A percentile compares a stretch with the other conserved stretches of the same genome.
Evolutionary conservation across 2,113 vertebrate genomes (phyloP).

Genomic region (Bothrops jararaca): DNA sequence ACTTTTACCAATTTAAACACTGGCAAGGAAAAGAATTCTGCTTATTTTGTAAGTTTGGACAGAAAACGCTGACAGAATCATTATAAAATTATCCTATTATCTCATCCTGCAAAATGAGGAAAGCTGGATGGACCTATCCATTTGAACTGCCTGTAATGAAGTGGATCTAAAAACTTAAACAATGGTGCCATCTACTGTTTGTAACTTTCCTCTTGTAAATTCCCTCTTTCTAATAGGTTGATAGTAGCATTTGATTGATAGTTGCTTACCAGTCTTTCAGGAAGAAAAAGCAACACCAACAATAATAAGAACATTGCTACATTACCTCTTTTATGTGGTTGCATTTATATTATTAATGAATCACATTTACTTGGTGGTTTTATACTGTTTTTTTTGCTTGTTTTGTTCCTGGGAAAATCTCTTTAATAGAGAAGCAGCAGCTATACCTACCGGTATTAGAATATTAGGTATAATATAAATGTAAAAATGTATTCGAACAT

Average conservation of each 20-base stretch:
- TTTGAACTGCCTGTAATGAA: neutral
- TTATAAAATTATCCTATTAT: neutral
- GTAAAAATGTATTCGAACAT: neutral
- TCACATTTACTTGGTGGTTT: neutral
- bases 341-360: neutral
- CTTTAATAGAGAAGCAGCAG: neutral
- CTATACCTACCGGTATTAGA: neutral
- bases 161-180: slow-evolving; percentile 7
- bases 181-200: slow-evolving; percentile 60
- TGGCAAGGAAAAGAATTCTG: neutral
- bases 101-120: neutral
- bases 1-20: neutral
- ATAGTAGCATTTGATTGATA: neutral
- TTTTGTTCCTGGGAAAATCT: neutral
- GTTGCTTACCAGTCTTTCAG: neutral
- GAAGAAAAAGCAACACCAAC: neutral
- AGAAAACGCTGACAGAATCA: too few relatives aligned
- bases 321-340: neutral
- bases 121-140: too few relatives aligned
- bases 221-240: neutral
- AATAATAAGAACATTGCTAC: neutral
- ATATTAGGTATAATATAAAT: neutral
- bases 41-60: neutral
- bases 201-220: rapidly evolving
- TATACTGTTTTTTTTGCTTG: neutral